Evolutionary conservation across 2,888 invertebrate genomes (phyloP), one percentile per base, ranked within the genome.

Genomic region (Molorchus minor): DNA sequence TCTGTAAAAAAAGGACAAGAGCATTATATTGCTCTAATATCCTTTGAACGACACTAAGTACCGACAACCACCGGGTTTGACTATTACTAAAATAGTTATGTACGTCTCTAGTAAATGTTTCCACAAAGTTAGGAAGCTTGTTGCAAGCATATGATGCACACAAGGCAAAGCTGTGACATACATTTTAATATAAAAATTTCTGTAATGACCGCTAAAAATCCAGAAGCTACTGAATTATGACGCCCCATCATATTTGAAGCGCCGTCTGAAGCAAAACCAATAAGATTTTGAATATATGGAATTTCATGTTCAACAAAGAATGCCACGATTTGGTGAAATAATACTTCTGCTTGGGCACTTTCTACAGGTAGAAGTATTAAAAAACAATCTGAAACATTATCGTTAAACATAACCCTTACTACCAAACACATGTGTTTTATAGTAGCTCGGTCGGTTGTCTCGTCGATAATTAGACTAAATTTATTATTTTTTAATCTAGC

Each of bases 61-160:
- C 0, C n/a, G 46, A 56, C 13, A 59, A 19, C 59, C 56, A 62
- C 15, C 62, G 20, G 5, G 58, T 56, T 30, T 62, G 58, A 12
- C 12, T 21, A 8, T 46, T 53, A 12, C 49, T 49, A 25, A 62
- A 45, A 12, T 56, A 21, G 41, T 55, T 59, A 55, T 62, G 59
- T 12, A 53, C 17, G n/a, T 46, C 29, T 35, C 49, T 46, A 15
- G 35, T 25, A 8, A 61, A 36, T 2, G 38, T 40, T 47, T 61
- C 57, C n/a, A 58, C 29, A 38, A 3, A 8, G 15, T 33, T 5
- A n/a, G 13, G 15, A 15, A 4, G 8, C 16, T 25, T 25, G 13
- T 8, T 16, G n/a, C 64, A 67, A n/a, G 70, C 67, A 47, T 67
- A 57, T 43, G 45, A 51, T 25, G 69, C 67, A 55, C 66, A 67